Conservation (phyloP, 2,113 vertebrate species). For the Anarrhichthys ocellatus region DNA sequence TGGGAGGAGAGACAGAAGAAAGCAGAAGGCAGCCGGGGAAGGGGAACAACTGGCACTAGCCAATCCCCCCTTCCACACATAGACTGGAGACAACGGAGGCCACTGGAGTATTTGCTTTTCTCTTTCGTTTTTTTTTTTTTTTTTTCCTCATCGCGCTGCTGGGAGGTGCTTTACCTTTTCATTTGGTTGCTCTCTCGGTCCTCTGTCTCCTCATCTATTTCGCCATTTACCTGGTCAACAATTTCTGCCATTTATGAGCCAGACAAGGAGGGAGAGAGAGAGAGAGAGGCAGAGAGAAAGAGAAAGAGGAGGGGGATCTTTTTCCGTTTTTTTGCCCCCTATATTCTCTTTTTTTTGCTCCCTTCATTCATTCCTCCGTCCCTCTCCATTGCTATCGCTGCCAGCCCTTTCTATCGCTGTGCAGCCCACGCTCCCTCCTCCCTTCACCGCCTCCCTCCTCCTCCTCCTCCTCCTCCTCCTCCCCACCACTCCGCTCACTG, state of each 20-base stretch:
- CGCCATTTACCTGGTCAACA: conserved; percentile 85
- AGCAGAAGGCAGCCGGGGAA: conserved; percentile 78
- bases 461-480: conserved; percentile 8
- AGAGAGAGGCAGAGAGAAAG: conserved; percentile 55
- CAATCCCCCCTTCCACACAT: conserved; percentile 76
- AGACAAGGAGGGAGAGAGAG: conserved; percentile 71
- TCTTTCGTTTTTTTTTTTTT: conserved; percentile 86
- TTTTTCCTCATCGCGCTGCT: conserved; percentile 85
- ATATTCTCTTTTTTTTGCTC: conserved; percentile 58
- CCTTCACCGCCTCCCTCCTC: conserved; percentile 30
- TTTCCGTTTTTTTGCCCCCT: conserved; percentile 40
- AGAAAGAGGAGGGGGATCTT: conserved; percentile 72
- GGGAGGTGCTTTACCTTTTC: conserved; percentile 83
- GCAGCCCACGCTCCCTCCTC: conserved; percentile 64
- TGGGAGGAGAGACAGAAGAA: conserved; percentile 77
- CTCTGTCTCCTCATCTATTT: conserved; percentile 86
- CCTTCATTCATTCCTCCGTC: conserved; percentile 63
- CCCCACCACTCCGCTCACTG: conserved; percentile 47
- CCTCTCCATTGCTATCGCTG: conserved; percentile 68
- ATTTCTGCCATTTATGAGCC: conserved; percentile 83
- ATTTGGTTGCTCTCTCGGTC: conserved; percentile 82
- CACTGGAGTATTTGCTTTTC: conserved; percentile 84
- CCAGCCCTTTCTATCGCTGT: conserved; percentile 66
- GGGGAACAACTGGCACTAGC: conserved; percentile 79
- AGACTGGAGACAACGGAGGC: conserved; percentile 82